Evolutionary conservation across 2,797 vertebrate species (phyloP).

Genomic region (Argya squamiceps): DNA sequence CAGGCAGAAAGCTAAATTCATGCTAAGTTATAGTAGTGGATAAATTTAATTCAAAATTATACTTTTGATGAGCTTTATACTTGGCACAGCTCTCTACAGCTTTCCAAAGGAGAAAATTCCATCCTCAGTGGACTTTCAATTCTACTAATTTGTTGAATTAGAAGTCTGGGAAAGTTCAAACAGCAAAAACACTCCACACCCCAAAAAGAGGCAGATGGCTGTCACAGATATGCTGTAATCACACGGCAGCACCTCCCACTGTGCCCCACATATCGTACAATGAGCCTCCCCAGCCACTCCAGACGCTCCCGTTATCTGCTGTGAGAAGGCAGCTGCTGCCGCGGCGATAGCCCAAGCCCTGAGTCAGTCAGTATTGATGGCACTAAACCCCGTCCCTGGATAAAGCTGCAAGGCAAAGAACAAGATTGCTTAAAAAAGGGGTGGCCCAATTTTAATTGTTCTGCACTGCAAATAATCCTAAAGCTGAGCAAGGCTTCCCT

Average conservation of each 20-base stretch:
- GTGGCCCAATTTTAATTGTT: background rate
- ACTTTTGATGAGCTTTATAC: background rate
- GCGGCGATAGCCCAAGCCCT: background rate
- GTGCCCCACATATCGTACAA: background rate
- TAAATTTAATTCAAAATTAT: background rate
- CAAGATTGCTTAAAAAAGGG: background rate
- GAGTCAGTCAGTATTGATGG: background rate
- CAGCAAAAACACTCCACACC: background rate
- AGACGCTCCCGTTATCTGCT: conserved; percentile 20
- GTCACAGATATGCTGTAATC: background rate
- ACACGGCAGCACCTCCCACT: background rate
- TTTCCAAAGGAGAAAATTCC: background rate
- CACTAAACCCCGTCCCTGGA: background rate
- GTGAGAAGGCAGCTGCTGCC: background rate
- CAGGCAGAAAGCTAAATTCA: background rate
- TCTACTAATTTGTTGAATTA: background rate
- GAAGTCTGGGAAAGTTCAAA: background rate
- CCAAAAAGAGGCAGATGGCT: background rate
- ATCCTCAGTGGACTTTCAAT: background rate
- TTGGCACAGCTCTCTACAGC: background rate
- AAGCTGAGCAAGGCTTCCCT: background rate
- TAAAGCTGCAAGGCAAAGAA: background rate
- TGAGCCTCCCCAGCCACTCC: background rate
- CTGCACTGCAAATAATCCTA: background rate
- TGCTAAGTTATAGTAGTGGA: background rate